Evolutionary conservation across 2,888 invertebrate genomes (phyloP), one percentile per base, ranked within the genome.

Genomic region (Brachylomia viminalis): DNA sequence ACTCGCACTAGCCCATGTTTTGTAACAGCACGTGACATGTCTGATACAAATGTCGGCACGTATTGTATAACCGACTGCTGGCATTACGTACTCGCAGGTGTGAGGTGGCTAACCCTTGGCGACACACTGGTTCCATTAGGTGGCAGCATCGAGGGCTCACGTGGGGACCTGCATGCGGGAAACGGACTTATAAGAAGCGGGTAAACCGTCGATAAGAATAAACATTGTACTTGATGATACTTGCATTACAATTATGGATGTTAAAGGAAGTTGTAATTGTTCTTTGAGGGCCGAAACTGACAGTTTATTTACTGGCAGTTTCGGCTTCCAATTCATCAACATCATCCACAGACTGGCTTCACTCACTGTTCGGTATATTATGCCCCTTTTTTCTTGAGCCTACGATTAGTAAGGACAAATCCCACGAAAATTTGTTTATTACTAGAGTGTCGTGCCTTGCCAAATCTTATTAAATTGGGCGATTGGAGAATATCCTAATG

Each of bases 131-230:
- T 30, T 45, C 38, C 61, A 73, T 52, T 59, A 65, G 64, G 45
- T 33, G 67, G 20, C 30, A 27, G 49, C 71, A 54, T 59, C 15
- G 23, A 8, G 27, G 27, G 11, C 66, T 64, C 77, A 45, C 64
- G 27, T 47, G 65, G 59, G 58, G 17, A 58, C 73, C 79, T 47
- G 68, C 45, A 84, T 83, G 80, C 79, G 84, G 73, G 81, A 52
- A 30, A 71, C 45, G 45, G 30, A 65, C n/a, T 68, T 58, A 13
- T 6, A 38, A 49, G 13, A 77, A 64, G n/a, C 20, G 64, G 64
- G 47, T 33, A 8, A 59, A 61, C 59, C 8, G 65, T 10, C 27
- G 6, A n/a, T n/a, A 20, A 11, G 3, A 45, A 30, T 27, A 4
- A 7, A 54, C 33, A 64, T 33, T 17, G 23, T 66, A 30, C 2